A percentile compares a stretch with the other conserved stretches of the same genome.
Conservation (phyloP, 35 echinoderm and acorn worm species). For the Heliocidaris erythrogramma region DNA sequence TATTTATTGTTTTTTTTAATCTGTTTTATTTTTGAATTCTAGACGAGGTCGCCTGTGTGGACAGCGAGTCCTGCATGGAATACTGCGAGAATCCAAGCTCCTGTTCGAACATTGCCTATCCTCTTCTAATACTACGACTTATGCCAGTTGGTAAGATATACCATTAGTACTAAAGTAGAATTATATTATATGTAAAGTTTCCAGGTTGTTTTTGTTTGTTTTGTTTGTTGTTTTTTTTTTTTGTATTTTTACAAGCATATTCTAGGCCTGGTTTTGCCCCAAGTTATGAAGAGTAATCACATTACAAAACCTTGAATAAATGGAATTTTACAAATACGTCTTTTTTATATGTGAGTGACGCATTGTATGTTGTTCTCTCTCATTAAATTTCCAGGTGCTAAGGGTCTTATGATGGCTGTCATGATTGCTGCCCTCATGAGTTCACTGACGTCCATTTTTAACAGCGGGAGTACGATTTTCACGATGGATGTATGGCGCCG, state of each 20-base stretch:
- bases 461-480: slow-evolving; percentile 89
- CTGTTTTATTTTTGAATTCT: not conserved
- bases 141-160: slow-evolving; percentile 62
- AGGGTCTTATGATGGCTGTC: slow-evolving; percentile 69
- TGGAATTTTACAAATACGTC: too few species aligned
- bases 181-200: too few species aligned
- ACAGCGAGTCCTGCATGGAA: slow-evolving; percentile 32
- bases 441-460: slow-evolving; percentile 89
- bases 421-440: slow-evolving; percentile 82
- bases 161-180: not conserved
- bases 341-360: too few species aligned
- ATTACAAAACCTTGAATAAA: too few species aligned
- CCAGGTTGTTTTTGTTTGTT: too few species aligned
- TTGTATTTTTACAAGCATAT: too few species aligned
- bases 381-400: slow-evolving; percentile 53
- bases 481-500: slow-evolving; percentile 89
- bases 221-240: too few species aligned
- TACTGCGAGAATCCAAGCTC: slow-evolving; percentile 55
- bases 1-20: not conserved
- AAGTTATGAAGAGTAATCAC: too few species aligned
- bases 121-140: slow-evolving; percentile 46
- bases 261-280: too few species aligned
- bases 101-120: slow-evolving; percentile 69
- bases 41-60: slow-evolving; percentile 67
- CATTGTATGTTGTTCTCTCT: not conserved